phyloP scores from a whole-genome alignment of 1,140 invertebrate genomes.

The Ceratina calcarata region DNA sequence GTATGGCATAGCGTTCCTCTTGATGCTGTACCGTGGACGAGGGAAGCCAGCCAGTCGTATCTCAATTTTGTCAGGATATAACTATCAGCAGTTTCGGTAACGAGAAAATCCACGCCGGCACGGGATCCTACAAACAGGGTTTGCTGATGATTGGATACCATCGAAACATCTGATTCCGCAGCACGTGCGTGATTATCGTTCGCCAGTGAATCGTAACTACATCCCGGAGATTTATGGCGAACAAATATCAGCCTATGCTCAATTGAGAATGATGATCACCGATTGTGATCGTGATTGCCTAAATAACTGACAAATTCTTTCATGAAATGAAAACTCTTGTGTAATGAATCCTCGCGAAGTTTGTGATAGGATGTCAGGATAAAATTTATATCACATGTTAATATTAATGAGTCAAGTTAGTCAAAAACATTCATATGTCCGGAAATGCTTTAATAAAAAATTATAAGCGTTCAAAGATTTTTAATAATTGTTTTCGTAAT shows the following conservation, averaged over 20 bases:
- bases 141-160: slow-evolving; percentile 25
- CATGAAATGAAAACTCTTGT: too few relatives aligned
- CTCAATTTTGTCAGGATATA: slow-evolving; percentile 64
- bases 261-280: too few relatives aligned
- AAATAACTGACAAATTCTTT: too few relatives aligned
- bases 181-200: slow-evolving; percentile 59
- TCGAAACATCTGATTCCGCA: slow-evolving; percentile 39
- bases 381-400: too few relatives aligned
- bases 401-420: too few relatives aligned
- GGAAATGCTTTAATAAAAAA: too few relatives aligned
- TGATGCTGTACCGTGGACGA: background rate
- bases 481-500: too few relatives aligned
- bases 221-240: slow-evolving; percentile 44
- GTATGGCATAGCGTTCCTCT: slow-evolving; percentile 11
- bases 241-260: slow-evolving; percentile 1
- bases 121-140: background rate
- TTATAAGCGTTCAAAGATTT: too few relatives aligned
- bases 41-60: slow-evolving; percentile 50
- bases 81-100: slow-evolving; percentile 51
- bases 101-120: slow-evolving; percentile 51
- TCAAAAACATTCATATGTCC: too few relatives aligned
- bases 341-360: too few relatives aligned
- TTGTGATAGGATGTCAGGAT: too few relatives aligned
- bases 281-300: too few relatives aligned
- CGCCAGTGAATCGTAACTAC: background rate